Evolutionary conservation across 2,797 vertebrate species (phyloP).

Genomic region (Xyrichtys novacula): DNA sequence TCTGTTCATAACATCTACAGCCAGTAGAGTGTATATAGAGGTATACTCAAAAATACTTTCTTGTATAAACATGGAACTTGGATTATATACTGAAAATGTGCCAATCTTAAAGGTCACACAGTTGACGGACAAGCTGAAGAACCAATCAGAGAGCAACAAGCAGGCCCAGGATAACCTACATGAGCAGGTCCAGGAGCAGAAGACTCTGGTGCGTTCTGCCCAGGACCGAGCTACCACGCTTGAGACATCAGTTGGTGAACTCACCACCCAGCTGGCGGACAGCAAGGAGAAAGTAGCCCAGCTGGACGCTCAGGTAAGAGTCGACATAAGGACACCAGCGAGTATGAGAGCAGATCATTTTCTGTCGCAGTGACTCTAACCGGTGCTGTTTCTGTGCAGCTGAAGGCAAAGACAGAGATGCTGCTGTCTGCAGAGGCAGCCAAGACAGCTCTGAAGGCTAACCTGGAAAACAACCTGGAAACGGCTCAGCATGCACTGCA

Average conservation of each 20-base stretch:
- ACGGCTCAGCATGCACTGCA: constrained; percentile 95
- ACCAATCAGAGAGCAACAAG: constrained; percentile 98
- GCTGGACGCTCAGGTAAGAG: constrained; percentile 92
- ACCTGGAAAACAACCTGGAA: constrained; percentile 96
- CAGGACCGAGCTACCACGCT: constrained; percentile 93
- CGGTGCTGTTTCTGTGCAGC: constrained; percentile 75
- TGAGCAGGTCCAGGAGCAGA: constrained; percentile 97
- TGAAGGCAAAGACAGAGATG: constrained; percentile 98
- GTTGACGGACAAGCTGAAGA: constrained; percentile 95
- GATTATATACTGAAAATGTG: not conserved
- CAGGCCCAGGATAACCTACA: constrained; percentile 98
- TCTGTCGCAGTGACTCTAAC: not conserved
- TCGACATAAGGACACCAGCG: not conserved
- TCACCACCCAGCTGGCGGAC: constrained; percentile 91
- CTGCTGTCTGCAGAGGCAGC: constrained; percentile 95
- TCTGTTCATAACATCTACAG: not conserved
- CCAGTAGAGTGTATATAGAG: not conserved
- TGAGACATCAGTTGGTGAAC: constrained; percentile 88
- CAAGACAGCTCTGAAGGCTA: constrained; percentile 93
- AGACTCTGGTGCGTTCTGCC: constrained; percentile 90
- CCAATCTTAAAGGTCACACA: constrained; percentile 88
- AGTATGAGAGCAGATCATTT: accelerated
- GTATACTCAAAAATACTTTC: too few relatives aligned
- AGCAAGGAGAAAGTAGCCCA: constrained; percentile 94
- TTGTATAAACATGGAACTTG: too few relatives aligned